Evolutionary conservation across 2,797 vertebrate genomes (phyloP).

Genomic region (Cyprinella venusta): DNA sequence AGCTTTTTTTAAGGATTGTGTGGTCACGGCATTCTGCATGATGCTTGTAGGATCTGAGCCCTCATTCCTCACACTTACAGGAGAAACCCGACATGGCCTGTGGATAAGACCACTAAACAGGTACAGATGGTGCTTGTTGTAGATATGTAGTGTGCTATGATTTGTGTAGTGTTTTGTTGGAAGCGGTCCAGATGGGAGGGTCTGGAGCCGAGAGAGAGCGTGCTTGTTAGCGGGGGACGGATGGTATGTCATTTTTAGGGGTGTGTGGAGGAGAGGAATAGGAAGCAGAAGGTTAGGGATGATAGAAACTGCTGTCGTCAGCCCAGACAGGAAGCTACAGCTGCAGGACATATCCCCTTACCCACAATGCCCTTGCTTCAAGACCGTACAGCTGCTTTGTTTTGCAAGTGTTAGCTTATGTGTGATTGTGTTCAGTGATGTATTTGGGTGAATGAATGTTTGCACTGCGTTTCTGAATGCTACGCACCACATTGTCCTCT

Average conservation of each 20-base stretch:
- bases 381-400: constrained; percentile 70
- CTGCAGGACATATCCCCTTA: constrained; percentile 77
- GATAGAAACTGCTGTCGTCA: constrained; percentile 75
- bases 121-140: constrained; percentile 1
- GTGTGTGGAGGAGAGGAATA: constrained; percentile 56
- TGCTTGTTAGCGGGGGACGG: constrained; percentile 31
- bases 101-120: constrained; percentile 17
- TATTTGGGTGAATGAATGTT: constrained; percentile 49
- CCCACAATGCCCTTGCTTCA: constrained; percentile 69
- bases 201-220: not conserved
- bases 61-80: constrained; percentile 2
- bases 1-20: constrained; percentile 51
- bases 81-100: constrained; percentile 14
- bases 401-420: constrained; percentile 37
- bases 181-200: not conserved
- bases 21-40: constrained; percentile 20
- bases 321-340: constrained; percentile 78
- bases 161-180: not conserved
- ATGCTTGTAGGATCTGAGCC: constrained; percentile 34
- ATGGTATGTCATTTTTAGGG: constrained; percentile 46
- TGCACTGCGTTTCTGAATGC: constrained; percentile 55
- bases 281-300: constrained; percentile 67
- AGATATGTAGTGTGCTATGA: constrained; percentile 16
- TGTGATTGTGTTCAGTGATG: constrained; percentile 37
- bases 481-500: constrained; percentile 50